phyloP scores from a whole-genome alignment of 2,888 invertebrate genomes.

The Nipponacmea schrenckii region DNA sequence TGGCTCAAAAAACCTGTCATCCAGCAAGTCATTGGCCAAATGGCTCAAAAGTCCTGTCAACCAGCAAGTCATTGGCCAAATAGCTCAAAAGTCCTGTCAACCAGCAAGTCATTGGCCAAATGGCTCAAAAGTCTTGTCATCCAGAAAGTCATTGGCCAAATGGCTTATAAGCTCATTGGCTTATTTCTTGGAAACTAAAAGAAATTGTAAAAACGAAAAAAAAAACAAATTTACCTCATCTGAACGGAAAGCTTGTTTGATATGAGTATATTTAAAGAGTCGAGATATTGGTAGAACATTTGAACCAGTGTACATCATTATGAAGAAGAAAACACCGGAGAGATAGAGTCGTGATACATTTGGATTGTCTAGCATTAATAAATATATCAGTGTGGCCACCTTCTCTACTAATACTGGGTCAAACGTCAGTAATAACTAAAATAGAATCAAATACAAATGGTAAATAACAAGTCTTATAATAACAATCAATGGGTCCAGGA shows the following conservation, averaged over 20 bases:
- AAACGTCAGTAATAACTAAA: slow-evolving; percentile 87
- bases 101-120: background rate
- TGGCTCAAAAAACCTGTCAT: background rate
- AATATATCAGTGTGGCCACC: slow-evolving; percentile 81
- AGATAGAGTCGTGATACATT: slow-evolving; percentile 92
- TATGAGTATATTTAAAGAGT: slow-evolving; percentile 93
- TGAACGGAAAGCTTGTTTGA: slow-evolving; percentile 92
- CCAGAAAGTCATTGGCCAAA: background rate
- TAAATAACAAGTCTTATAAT: background rate
- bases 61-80: background rate
- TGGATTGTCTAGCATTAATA: slow-evolving; percentile 94
- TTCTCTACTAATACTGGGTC: slow-evolving; percentile 97
- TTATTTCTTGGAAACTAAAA: no score
- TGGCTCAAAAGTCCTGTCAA: no score
- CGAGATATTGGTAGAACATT: slow-evolving; percentile 95
- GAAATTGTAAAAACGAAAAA: no score
- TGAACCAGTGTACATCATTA: slow-evolving; percentile 98
- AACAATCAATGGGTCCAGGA: background rate
- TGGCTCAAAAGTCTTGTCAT: no score
- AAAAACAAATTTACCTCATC: slow-evolving; percentile 77
- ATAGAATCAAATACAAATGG: slow-evolving; percentile 3
- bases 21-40: background rate
- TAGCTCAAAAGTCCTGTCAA: background rate
- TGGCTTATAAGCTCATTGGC: no score
- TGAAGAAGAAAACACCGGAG: slow-evolving; percentile 97